Evolutionary conservation across 1,140 invertebrate genomes (phyloP).

Genomic region (Penaeus chinensis): DNA sequence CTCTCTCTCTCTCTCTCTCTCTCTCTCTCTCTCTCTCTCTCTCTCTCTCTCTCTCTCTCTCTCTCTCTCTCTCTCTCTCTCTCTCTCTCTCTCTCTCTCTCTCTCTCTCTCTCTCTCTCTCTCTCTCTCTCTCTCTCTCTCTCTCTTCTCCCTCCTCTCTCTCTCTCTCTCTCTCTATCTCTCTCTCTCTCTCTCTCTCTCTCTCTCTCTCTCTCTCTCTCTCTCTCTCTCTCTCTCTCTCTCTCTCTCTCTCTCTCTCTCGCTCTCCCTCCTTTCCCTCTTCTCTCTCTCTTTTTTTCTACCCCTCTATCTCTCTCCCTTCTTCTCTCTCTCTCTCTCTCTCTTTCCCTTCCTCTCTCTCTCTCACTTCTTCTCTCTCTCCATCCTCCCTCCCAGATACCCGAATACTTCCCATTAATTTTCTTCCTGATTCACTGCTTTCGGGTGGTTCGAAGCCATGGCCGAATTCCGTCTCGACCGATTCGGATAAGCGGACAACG

Average conservation of each 20-base stretch:
- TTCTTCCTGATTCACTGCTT: too few species aligned
- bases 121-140: neutral
- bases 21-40: neutral
- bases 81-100: neutral
- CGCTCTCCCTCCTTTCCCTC: neutral
- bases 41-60: neutral
- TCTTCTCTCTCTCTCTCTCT: neutral
- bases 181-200: slow-evolving; percentile 10
- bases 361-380: slow-evolving; percentile 27
- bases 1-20: neutral
- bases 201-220: neutral
- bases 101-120: neutral
- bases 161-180: neutral
- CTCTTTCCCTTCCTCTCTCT: neutral
- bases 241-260: neutral
- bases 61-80: neutral
- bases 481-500: too few species aligned
- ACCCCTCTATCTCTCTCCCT: neutral
- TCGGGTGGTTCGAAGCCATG: too few species aligned
- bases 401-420: neutral
- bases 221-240: neutral
- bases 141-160: neutral
- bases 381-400: neutral
- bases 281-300: neutral
- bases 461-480: too few species aligned